Evolutionary conservation across 2,113 vertebrate genomes (phyloP).

Genomic region (Xiphorhynchus elegans): DNA sequence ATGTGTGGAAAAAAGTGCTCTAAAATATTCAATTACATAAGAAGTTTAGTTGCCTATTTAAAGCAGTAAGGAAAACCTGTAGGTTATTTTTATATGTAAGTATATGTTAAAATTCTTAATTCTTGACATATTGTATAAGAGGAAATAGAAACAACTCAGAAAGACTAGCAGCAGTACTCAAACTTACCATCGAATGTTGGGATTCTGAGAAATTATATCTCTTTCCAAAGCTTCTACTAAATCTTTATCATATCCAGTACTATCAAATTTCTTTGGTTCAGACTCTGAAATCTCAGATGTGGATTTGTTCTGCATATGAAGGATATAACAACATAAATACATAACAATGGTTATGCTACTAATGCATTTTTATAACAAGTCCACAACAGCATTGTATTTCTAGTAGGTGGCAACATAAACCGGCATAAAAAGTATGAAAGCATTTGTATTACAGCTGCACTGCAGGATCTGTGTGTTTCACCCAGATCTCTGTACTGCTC

Average conservation of each 20-base stretch:
- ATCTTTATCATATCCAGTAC: conserved; percentile 93
- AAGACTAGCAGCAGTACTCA: neutral
- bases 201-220: conserved; percentile 98
- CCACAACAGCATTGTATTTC: neutral
- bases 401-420: neutral
- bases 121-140: neutral
- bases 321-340: neutral
- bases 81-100: neutral
- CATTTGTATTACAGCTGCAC: neutral
- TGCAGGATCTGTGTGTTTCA: neutral
- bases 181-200: conserved; percentile 93
- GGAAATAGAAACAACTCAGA: neutral
- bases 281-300: conserved; percentile 83
- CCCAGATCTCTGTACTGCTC: neutral
- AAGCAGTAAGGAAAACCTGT: neutral
- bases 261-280: conserved; percentile 91
- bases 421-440: neutral
- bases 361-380: neutral
- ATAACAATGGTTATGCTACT: neutral
- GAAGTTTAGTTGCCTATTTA: neutral
- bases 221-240: conserved; percentile 94
- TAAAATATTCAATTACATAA: neutral
- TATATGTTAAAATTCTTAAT: neutral
- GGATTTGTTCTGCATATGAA: conserved; percentile 82
- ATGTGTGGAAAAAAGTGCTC: neutral